Percentiles rank a stretch among this genome's conserved stretches.
Evolutionary conservation across 1,140 invertebrate species (phyloP).

Genomic region (Cotesia glomerata): DNA sequence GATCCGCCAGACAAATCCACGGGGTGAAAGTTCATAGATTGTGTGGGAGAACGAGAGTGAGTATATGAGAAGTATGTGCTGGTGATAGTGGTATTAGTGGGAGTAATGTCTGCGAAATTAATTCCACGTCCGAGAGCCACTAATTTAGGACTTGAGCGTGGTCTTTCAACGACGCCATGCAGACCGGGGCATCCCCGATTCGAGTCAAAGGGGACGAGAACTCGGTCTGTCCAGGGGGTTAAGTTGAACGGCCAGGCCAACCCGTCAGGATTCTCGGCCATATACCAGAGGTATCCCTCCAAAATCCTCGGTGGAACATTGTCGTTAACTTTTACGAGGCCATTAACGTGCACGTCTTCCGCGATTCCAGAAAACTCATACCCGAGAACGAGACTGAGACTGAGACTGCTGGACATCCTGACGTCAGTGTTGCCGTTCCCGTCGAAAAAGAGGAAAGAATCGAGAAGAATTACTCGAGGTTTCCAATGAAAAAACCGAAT

Average conservation of each 20-base stretch:
- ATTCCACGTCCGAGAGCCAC: slow-evolving; percentile 54
- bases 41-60: too few species aligned
- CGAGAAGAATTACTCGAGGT: slow-evolving; percentile 14
- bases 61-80: not conserved
- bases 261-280: slow-evolving; percentile 23
- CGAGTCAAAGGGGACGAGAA: slow-evolving; percentile 9
- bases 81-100: not conserved
- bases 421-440: slow-evolving; percentile 44
- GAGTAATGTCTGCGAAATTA: slow-evolving; percentile 46
- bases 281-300: slow-evolving; percentile 30
- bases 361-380: slow-evolving; percentile 41
- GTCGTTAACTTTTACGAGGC: slow-evolving; percentile 64
- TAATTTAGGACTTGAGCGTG: slow-evolving; percentile 51
- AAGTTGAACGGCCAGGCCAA: slow-evolving; percentile 37
- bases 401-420: slow-evolving; percentile 46
- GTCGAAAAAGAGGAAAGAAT: slow-evolving; percentile 35
- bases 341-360: slow-evolving; percentile 60
- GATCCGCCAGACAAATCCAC: slow-evolving; percentile 34
- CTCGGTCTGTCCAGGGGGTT: not conserved
- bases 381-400: not conserved
- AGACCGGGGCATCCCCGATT: not conserved
- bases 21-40: too few species aligned
- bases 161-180: slow-evolving; percentile 28
- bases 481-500: not conserved
- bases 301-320: slow-evolving; percentile 58